Evolutionary conservation across 1,140 invertebrate genomes (phyloP), one percentile per base, ranked within the genome.

Genomic region (Tetragnatha versicolor): DNA sequence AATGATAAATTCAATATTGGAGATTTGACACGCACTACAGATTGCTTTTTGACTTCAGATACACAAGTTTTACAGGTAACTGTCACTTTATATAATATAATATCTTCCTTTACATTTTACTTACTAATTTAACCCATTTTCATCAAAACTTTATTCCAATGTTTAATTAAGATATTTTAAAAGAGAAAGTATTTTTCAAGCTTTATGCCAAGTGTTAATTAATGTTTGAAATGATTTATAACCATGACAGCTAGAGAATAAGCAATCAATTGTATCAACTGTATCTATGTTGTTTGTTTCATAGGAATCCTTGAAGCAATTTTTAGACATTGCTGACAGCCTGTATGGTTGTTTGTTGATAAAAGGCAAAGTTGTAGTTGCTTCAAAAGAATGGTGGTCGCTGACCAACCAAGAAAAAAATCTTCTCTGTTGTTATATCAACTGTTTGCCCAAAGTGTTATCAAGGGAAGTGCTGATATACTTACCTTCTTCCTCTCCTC

Each of bases 401-500:
- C 85, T 95, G 45, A 88, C 92, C 70, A 85, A 90, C 1, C 88
- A 89, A 66, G 93, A 95, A 87, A 89, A 91, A 58, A 90, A 93
- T 82, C 86, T 95, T 17, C 84, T 96, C 27, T 87, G 91, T 0
- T 85, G 92, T 42, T 86, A 93, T 29, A 89, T 92, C 1, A 87
- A 88, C 4, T 86, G 89, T 3, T 90, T 92, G 81, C 88, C 89
- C 82, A 88, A 88, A 66, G 90, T 89, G 27, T 90, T 91, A 1
- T 87, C 91, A 0, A 87, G 90, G 81, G 93, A 95, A 85, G 88
- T 93, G 45, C 91, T 93, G 9, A 90, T 95, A 9, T 96, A 92
- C 87, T 86, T 95, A 33, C 93, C 93, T 7, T 88, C 91, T 51
- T 93, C 91, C 85, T 95, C 93, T 85, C 93, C 93, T 37, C 92